Percentiles rank a stretch among this genome's conserved stretches.
Evolutionary conservation across 2,797 vertebrate species (phyloP).

Genomic region (Paguma larvata): DNA sequence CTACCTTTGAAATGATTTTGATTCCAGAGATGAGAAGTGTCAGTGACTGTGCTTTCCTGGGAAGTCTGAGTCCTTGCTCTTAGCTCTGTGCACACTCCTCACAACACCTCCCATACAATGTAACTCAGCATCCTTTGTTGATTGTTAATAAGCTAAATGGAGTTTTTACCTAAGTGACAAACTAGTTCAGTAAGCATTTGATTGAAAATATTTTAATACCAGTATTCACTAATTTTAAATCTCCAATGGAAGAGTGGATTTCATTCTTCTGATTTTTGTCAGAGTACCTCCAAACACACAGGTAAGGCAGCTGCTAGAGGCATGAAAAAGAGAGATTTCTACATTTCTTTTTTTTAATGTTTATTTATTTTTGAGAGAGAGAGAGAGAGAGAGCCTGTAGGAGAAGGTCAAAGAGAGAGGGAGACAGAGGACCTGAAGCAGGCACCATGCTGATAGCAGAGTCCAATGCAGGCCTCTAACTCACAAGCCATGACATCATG

Average conservation of each 20-base stretch:
- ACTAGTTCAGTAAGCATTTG: background rate
- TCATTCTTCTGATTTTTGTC: background rate
- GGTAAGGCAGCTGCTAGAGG: background rate
- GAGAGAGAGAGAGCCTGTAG: no score
- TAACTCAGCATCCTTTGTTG: background rate
- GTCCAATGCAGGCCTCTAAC: no score
- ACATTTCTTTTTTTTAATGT: background rate
- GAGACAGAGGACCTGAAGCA: no score
- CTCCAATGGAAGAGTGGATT: background rate
- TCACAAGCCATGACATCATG: no score
- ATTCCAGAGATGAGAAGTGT: background rate
- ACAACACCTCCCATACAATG: background rate
- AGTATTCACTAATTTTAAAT: background rate
- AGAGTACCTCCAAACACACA: background rate
- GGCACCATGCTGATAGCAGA: no score
- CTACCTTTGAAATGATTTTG: background rate
- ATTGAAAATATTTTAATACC: background rate
- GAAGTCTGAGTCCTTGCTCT: background rate
- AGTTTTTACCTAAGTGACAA: background rate
- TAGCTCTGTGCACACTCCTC: background rate
- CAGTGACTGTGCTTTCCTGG: background rate
- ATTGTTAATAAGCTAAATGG: background rate
- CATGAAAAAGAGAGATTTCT: background rate
- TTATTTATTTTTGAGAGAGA: no score
- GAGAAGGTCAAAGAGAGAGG: no score